Base-by-base conservation (phyloP, 2,888 invertebrate genomes). In the Allolobophora icterica region DNA sequence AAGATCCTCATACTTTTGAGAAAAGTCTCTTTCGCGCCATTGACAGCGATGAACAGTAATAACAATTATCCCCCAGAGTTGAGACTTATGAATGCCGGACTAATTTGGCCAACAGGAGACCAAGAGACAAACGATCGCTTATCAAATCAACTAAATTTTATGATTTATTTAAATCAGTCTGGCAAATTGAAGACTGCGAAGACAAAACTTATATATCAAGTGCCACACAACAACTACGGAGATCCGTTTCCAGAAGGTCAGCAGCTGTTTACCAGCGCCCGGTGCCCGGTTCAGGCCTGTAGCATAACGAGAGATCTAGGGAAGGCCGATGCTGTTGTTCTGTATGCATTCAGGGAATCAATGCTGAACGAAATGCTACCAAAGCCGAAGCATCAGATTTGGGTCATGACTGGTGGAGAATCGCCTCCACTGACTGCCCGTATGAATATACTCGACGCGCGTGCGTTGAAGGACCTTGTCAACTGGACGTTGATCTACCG, bases 401-500 rank as follows among this genome's bases (percentile, higher is more conserved):
- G 87, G 87, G 17, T 87, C 19, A 87, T 87, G 87, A 35, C 87
- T 35, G 87, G 87, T 38, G 34, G 34, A 38, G 87, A 87, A 24
- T 87, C 87, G 19, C 87, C 87, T 19, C 87, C 87, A 35, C 13
- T 34, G 19, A 87, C 38, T 24, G 24, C 87, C 6, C 87, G 19
- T 4, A 87, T 87, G 87, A 38, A 87, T 33, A 87, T 87, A 38
- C 38, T 87, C 33, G 87, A 87, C n/a, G 4, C 38, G 19, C 35
- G 87, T 24, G 35, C 21, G 5, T 24, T 34, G 34, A 38, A 38
- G n/a, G n/a, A 71, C n/a, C 71, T 71, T 21, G 71, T 71, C 71
- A 71, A 71, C 71, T 71, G 71, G 71, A 71, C 97, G 30, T 8
- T 35, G 34, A 87, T 38, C 35, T 87, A 35, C 24, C 87, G 87